Conservation (phyloP, 2,888 invertebrate species). For the Gibbula magus region DNA sequence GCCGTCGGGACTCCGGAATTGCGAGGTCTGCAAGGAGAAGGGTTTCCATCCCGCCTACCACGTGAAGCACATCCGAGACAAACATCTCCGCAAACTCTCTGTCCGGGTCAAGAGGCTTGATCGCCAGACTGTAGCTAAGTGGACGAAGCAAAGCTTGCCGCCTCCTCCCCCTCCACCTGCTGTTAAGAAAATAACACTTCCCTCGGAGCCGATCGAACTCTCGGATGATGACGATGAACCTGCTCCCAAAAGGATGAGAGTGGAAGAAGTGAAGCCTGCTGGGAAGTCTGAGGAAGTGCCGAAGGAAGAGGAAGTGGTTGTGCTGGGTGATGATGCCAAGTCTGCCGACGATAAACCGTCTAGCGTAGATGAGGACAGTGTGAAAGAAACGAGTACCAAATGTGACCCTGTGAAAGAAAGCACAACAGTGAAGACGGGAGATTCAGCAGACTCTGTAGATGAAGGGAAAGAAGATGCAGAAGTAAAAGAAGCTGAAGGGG, state of each 20-base stretch:
- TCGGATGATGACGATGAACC: conserved; percentile 9
- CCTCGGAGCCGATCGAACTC: neutral
- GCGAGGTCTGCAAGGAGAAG: conserved; percentile 58
- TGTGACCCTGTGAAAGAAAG: neutral
- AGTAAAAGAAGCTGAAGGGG: conserved; percentile 16
- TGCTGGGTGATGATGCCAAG: conserved; percentile 20
- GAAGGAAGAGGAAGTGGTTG: conserved; percentile 2
- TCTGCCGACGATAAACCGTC: neutral
- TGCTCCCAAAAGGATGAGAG: neutral
- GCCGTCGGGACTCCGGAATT: conserved; percentile 52
- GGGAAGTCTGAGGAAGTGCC: neutral
- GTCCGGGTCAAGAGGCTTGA: conserved; percentile 50
- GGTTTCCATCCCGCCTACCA: conserved; percentile 53
- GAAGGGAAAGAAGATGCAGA: conserved; percentile 15
- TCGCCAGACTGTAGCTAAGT: conserved; percentile 18
- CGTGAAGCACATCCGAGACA: conserved; percentile 52
- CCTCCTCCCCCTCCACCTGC: neutral
- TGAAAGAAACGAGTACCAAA: neutral
- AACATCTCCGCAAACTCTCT: conserved; percentile 62
- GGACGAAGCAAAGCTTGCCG: neutral
- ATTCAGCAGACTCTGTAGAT: neutral
- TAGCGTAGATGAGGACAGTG: neutral
- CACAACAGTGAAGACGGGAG: neutral
- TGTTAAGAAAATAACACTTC: neutral
- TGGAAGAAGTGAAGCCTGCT: neutral